Base-by-base conservation (phyloP, 2,113 vertebrate species). In the Notothenia rossii region DNA sequence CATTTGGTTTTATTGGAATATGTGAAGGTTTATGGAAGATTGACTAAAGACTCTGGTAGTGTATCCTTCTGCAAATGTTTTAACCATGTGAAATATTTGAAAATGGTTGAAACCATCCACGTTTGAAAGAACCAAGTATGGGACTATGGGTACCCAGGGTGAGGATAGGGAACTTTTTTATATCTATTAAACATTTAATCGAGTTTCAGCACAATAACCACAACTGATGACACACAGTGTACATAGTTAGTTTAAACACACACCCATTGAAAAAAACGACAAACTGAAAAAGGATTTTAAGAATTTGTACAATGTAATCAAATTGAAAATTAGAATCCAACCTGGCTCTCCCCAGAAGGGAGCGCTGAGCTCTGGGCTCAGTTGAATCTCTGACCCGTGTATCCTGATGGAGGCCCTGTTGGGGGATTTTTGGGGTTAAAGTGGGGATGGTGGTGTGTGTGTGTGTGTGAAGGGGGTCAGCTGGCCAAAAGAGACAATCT, bases 401-500 rank as follows among this genome's bases (percentile, higher is more conserved):
- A 54, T 83, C 69, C 72, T 72, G 72, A n/a, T 43, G 48, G 85
- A 83, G 88, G 84, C 82, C 87, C 75, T 20, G 66, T 53, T 55
- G 40, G 54, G 74, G 83, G 85, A 66, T 78, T 76, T 80, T 7
- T 58, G 55, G 63, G 79, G 60, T 73, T 79, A 51, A 82, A 73
- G 50, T 67, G 9, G 22, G 51, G 22, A 11, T 55, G 81, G 33
- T 46, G 51, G 22, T 59, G 56, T 45, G 11, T 70, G 48, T 17
- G 66, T 62, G 43, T 20, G 48, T 20, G 72, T 60, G 65, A 7
- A 12, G 63, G 10, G n/a, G 48, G 81, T 91, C 83, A 80, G 81
- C 79, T 87, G 81, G 78, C 77, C 83, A 90, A 83, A 83, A 80
- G 77, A 88, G 88, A 90, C 91, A 88, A 89, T 91, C 87, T 89